A percentile compares a stretch with the other conserved stretches of the same genome.
Evolutionary conservation across 2,888 invertebrate species (phyloP).

Genomic region (Pyralis farinalis): DNA sequence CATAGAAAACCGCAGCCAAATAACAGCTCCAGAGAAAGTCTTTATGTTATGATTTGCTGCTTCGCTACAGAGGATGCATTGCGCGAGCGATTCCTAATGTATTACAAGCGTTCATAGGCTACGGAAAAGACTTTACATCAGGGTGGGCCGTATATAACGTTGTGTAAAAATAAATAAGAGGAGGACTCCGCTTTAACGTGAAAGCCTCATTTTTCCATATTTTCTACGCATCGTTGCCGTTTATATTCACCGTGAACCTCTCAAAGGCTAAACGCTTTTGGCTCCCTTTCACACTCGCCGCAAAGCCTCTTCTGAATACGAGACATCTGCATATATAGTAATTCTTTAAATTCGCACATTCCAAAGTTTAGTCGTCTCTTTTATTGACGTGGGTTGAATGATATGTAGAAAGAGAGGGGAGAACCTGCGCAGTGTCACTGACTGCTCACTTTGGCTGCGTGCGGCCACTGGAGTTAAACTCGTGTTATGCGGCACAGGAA

Average conservation of each 20-base stretch:
- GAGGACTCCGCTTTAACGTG: constrained; percentile 55
- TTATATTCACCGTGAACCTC: constrained; percentile 56
- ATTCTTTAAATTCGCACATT: constrained; percentile 58
- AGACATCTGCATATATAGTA: constrained; percentile 49
- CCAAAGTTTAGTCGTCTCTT: constrained; percentile 49
- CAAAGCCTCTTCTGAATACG: constrained; percentile 34
- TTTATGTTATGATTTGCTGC: too few relatives aligned
- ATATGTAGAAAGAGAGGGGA: constrained; percentile 46
- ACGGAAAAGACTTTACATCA: too few relatives aligned
- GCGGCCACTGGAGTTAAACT: constrained; percentile 36
- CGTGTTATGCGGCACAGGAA: constrained; percentile 24
- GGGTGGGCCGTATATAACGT: too few relatives aligned
- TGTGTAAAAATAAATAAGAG: too few relatives aligned
- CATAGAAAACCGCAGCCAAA: too few relatives aligned
- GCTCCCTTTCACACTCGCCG: constrained; percentile 36
- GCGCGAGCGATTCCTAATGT: too few relatives aligned
- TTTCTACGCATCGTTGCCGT: constrained; percentile 58
- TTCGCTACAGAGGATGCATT: too few relatives aligned
- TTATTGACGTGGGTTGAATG: constrained; percentile 26
- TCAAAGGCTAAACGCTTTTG: constrained; percentile 40
- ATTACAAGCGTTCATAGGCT: too few relatives aligned
- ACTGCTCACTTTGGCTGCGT: constrained; percentile 61
- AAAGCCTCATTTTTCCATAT: constrained; percentile 70
- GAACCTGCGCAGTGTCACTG: constrained; percentile 72
- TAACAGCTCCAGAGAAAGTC: too few relatives aligned